phyloP scores from a whole-genome alignment of 2,797 vertebrate genomes.

The Gymnopithys bicolor region DNA sequence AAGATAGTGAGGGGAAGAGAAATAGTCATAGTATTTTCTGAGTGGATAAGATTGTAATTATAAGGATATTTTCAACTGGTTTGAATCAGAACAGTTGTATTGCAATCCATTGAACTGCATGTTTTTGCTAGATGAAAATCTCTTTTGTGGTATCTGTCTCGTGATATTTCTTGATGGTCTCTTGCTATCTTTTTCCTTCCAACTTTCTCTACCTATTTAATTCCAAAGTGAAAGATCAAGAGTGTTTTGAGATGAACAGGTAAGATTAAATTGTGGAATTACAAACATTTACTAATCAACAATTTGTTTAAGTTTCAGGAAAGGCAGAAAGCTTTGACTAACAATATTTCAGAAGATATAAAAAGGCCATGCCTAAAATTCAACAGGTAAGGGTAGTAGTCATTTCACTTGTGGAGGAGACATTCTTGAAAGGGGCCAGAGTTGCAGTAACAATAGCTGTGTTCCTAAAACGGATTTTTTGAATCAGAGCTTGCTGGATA shows the following conservation, averaged over 20 bases:
- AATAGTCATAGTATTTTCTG: background rate
- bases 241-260: background rate
- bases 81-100: background rate
- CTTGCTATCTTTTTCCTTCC: background rate
- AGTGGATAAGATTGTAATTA: background rate
- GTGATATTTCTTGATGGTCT: background rate
- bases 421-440: background rate
- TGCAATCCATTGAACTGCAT: background rate
- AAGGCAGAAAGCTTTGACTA: background rate
- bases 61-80: background rate
- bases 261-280: background rate
- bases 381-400: background rate
- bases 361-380: background rate
- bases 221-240: conserved; percentile 1
- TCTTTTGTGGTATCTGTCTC: background rate
- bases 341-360: background rate
- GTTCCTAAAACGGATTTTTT: background rate
- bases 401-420: background rate
- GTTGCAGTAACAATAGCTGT: background rate
- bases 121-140: background rate
- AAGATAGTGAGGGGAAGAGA: background rate
- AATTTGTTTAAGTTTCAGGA: conserved; percentile 1
- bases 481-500: background rate
- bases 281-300: background rate
- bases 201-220: background rate